A percentile compares a stretch with the other conserved stretches of the same genome.
Conservation (phyloP, 2,888 invertebrate species). For the Cryptus armator region DNA sequence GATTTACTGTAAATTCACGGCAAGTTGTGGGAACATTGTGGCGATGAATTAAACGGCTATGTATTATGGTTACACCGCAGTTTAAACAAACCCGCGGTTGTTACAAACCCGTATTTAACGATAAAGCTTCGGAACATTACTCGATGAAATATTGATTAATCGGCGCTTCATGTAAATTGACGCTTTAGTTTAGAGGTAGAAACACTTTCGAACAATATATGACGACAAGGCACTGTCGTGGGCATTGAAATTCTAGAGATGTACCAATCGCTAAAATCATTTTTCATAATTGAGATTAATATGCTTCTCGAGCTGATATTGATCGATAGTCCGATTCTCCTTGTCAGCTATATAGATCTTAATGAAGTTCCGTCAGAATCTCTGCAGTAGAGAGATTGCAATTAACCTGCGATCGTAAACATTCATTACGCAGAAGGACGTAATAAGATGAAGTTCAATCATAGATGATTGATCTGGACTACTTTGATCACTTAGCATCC, state of each 20-base stretch:
- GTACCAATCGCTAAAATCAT: too few relatives aligned
- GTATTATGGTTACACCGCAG: conserved; percentile 2
- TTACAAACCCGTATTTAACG: neutral
- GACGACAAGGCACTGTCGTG: too few relatives aligned
- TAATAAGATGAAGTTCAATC: neutral
- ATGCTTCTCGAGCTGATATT: too few relatives aligned
- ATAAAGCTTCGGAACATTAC: neutral
- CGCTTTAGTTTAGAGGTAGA: too few relatives aligned
- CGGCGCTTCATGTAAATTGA: neutral
- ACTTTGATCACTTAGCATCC: conserved; percentile 1
- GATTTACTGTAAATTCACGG: neutral
- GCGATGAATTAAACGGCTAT: neutral
- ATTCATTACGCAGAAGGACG: neutral
- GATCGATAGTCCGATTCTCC: too few relatives aligned
- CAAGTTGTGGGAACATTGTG: neutral
- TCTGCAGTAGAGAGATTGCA: neutral
- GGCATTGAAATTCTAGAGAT: too few relatives aligned
- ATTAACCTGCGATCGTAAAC: neutral
- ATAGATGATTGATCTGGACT: neutral
- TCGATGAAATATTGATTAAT: neutral
- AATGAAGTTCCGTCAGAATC: neutral
- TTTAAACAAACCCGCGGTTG: neutral
- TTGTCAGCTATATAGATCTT: neutral
- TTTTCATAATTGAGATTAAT: too few relatives aligned
- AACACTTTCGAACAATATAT: too few relatives aligned